Conservation (phyloP, 92 coral and sea anemone species). For the Epizoanthus scotinus region DNA sequence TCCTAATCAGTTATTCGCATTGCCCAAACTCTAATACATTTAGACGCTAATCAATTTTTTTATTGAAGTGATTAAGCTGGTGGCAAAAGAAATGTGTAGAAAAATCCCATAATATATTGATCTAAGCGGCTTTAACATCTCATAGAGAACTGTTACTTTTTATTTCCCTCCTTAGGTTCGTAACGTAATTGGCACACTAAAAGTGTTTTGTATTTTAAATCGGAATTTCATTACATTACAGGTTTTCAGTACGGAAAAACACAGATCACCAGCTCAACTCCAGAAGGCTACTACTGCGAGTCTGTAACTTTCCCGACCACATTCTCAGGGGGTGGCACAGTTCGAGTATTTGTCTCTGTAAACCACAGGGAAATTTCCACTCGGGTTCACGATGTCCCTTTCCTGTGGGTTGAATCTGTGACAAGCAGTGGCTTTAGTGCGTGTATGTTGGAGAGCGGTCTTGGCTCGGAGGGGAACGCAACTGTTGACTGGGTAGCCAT, state of each 20-base stretch:
- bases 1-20: too few relatives aligned
- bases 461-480: constrained; percentile 4
- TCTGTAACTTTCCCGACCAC: constrained; percentile 6
- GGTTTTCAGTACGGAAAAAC: constrained; percentile 7
- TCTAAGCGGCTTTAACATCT: too few relatives aligned
- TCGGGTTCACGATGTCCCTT: constrained; percentile 5
- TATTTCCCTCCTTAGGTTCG: too few relatives aligned
- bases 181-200: too few relatives aligned
- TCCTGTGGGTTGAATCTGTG: constrained; percentile 8
- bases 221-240: not conserved
- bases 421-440: constrained; percentile 16
- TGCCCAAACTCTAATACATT: too few relatives aligned
- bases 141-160: too few relatives aligned
- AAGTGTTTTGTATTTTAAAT: too few relatives aligned
- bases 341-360: constrained; percentile 9
- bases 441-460: constrained; percentile 12
- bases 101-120: too few relatives aligned
- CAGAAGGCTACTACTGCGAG: constrained; percentile 13
- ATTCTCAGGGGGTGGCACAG: constrained; percentile 4
- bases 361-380: constrained; percentile 5
- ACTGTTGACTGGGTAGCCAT: constrained; percentile 1
- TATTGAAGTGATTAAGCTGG: too few relatives aligned
- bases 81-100: too few relatives aligned
- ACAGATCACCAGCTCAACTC: constrained; percentile 6
- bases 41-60: too few relatives aligned